Evolutionary conservation across 2,888 invertebrate genomes (phyloP).

Genomic region (Caenorhabditis becei): DNA sequence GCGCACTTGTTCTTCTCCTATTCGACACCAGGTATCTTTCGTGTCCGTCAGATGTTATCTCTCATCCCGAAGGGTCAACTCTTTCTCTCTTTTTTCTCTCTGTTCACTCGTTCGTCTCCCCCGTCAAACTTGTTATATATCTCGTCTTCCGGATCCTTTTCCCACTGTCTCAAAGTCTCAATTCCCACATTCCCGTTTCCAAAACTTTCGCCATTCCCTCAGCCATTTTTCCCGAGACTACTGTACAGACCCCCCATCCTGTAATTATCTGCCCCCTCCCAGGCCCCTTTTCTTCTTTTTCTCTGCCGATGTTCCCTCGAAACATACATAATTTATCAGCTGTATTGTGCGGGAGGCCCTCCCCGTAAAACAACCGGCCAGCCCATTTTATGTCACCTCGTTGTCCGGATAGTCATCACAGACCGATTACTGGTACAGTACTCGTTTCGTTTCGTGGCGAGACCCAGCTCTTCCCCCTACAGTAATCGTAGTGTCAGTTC

Average conservation of each 20-base stretch:
- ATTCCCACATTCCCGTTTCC: slow-evolving; percentile 3
- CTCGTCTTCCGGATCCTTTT: slow-evolving; percentile 5
- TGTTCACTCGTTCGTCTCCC: neutral
- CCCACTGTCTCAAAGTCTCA: slow-evolving; percentile 9
- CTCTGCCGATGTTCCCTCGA: neutral
- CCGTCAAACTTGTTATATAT: slow-evolving; percentile 4
- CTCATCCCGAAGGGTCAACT: slow-evolving; percentile 40
- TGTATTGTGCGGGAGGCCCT: slow-evolving; percentile 21
- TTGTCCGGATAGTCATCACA: neutral
- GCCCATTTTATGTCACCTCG: neutral
- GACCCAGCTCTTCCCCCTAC: neutral
- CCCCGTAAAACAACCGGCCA: slow-evolving; percentile 24
- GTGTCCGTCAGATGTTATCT: slow-evolving; percentile 43
- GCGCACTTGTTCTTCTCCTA: neutral
- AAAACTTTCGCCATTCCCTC: neutral
- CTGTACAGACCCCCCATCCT: neutral
- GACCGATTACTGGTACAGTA: too few species aligned
- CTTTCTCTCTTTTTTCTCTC: slow-evolving; percentile 23
- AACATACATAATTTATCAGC: slow-evolving; percentile 52
- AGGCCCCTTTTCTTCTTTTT: neutral
- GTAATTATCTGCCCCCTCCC: neutral
- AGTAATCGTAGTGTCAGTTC: neutral
- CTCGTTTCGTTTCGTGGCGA: neutral
- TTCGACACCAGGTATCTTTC: slow-evolving; percentile 8
- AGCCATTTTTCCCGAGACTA: slow-evolving; percentile 12